A percentile compares a stretch with the other conserved stretches of the same genome.
Conservation (phyloP, 2,113 vertebrate species). For the Dipodomys stephensi region DNA sequence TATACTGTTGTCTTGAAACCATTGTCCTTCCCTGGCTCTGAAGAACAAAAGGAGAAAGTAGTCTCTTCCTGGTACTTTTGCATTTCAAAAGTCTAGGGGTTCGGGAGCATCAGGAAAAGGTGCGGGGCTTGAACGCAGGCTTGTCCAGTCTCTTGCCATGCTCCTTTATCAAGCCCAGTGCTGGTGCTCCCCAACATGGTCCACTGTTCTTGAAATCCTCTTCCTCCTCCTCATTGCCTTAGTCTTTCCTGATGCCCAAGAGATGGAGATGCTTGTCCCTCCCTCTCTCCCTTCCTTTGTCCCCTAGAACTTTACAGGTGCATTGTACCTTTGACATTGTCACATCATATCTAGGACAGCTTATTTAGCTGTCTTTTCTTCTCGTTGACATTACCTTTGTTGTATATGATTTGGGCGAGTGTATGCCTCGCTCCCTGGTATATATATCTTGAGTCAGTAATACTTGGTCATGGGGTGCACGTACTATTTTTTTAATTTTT, state of each 20-base stretch:
- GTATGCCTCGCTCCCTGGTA: background rate
- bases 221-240: background rate
- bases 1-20: background rate
- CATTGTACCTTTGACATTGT: background rate
- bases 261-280: background rate
- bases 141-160: too few species aligned
- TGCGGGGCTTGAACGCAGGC: background rate
- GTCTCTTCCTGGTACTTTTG: background rate
- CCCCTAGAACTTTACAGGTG: background rate
- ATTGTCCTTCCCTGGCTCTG: background rate
- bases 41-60: background rate
- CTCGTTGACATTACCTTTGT: background rate
- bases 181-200: background rate
- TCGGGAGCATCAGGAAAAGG: background rate
- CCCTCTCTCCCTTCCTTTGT: background rate
- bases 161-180: background rate
- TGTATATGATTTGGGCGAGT: background rate
- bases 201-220: background rate
- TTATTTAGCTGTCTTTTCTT: background rate
- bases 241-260: background rate
- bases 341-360: background rate
- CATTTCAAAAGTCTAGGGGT: background rate
- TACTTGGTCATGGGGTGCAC: background rate
- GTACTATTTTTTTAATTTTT: background rate
- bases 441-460: too few species aligned